Evolutionary conservation across 2,888 invertebrate genomes (phyloP), one percentile per base, ranked within the genome.

Genomic region (Cabera pusaria): DNA sequence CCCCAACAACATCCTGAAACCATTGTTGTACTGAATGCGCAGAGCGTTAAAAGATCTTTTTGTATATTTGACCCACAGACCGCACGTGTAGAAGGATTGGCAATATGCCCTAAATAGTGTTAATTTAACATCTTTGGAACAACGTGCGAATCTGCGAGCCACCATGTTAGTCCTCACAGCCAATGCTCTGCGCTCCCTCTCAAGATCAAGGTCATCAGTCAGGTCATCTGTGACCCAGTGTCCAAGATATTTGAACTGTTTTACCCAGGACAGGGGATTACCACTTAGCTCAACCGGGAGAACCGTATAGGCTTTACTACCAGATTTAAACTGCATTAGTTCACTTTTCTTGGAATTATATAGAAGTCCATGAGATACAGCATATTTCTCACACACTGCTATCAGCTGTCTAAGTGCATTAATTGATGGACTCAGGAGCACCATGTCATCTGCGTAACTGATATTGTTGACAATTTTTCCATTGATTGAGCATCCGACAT

Each of bases 1-100:
- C 11, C 32, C 32, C 32, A 32, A 17, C 24, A 32, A 2, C 32
- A 32, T 23, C 32, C 24, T 23, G 7, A 32, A 32, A 6, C 10
- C 23, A 11, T 32, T 24, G 5, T 32, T 32, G 6, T 29, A 21
- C 6, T 29, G 21, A 7, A 29, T 6, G 10, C 20, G 29, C n/a
- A 29, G 7, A 7, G 20, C 11, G 7, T 20, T 11, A 7, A 19
- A 3, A n/a, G 20, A 3, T 5, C 11, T 20, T 11, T 21, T 10
- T 2, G 29, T 29, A 11, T 12, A 12, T 1, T 6, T 20, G 10
- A 7, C 6, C 29, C 29, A 29, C 7, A 21, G 29, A 10, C 21
- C 7, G 9, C 9, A 16, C 3, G 18, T 28, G 20, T 20, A 28
- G 12, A 28, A 28, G n/a, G 3, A 25, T 8, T 16, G 16, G 7